A percentile compares a stretch with the other conserved stretches of the same genome.
phyloP scores from a whole-genome alignment of 2,888 invertebrate genomes.

The Sphaerophoria rueppellii region DNA sequence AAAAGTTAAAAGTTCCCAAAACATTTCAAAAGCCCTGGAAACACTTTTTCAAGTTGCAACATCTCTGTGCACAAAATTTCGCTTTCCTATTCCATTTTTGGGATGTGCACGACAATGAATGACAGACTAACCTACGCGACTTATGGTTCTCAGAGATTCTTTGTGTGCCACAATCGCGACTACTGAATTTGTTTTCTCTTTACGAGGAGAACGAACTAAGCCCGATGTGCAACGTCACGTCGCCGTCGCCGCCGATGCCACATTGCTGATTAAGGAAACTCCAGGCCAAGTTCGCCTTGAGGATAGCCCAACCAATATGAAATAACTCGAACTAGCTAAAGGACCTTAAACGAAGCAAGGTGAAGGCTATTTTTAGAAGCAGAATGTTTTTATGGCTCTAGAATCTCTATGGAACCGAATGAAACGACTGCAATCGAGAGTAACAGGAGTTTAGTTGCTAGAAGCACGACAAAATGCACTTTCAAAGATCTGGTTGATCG shows the following conservation, averaged over 20 bases:
- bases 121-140: constrained; percentile 59
- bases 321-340: constrained; percentile 33
- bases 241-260: constrained; percentile 51
- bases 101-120: constrained; percentile 57
- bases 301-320: constrained; percentile 12
- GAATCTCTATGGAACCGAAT: constrained; percentile 59
- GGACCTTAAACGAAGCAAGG: constrained; percentile 57
- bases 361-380: constrained; percentile 69
- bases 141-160: constrained; percentile 66
- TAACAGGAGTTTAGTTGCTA: constrained; percentile 59
- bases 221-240: no score
- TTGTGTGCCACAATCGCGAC: constrained; percentile 53
- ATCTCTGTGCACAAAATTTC: constrained; percentile 43
- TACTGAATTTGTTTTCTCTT: constrained; percentile 42
- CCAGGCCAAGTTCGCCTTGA: constrained; percentile 38
- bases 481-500: constrained; percentile 67
- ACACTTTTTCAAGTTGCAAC: neutral
- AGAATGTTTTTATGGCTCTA: constrained; percentile 44
- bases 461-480: constrained; percentile 2
- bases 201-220: constrained; percentile 1
- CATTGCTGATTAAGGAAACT: constrained; percentile 67
- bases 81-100: constrained; percentile 63
- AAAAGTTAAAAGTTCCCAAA: no score
- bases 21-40: constrained; percentile 2
- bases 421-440: constrained; percentile 71